Conservation (phyloP, 2,113 vertebrate species). For the Arizona elegans region DNA sequence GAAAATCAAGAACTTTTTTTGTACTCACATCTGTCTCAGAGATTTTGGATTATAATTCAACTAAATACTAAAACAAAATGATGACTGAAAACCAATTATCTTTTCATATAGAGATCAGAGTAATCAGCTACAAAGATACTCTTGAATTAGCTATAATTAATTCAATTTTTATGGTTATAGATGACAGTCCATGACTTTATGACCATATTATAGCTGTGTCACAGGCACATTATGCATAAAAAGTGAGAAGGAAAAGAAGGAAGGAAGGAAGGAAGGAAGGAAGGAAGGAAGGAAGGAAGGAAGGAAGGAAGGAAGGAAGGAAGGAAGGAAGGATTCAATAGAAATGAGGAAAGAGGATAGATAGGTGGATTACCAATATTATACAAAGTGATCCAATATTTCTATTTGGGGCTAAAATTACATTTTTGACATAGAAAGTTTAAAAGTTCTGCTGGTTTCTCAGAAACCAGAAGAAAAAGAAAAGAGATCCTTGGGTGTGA, state of each 20-base stretch:
- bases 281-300: too few relatives aligned
- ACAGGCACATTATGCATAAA: background rate
- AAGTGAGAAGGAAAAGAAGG: too few relatives aligned
- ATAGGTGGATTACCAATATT: background rate
- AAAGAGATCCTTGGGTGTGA: background rate
- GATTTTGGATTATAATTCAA: background rate
- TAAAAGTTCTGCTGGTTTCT: background rate
- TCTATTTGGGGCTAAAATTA: background rate
- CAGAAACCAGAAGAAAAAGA: background rate
- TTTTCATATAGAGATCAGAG: background rate
- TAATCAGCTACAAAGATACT: background rate
- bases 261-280: too few relatives aligned
- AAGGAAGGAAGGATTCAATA: background rate
- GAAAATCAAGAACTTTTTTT: background rate
- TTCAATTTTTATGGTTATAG: background rate
- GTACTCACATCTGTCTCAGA: background rate
- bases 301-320: background rate
- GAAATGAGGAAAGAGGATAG: background rate
- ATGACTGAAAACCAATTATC: background rate
- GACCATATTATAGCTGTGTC: too few relatives aligned
- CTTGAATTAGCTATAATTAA: background rate
- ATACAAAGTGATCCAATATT: background rate
- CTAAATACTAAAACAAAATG: background rate
- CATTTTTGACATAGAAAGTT: background rate
- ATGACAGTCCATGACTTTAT: background rate